phyloP scores from a whole-genome alignment of 1,140 invertebrate species.

The Steinernema feltiae region DNA sequence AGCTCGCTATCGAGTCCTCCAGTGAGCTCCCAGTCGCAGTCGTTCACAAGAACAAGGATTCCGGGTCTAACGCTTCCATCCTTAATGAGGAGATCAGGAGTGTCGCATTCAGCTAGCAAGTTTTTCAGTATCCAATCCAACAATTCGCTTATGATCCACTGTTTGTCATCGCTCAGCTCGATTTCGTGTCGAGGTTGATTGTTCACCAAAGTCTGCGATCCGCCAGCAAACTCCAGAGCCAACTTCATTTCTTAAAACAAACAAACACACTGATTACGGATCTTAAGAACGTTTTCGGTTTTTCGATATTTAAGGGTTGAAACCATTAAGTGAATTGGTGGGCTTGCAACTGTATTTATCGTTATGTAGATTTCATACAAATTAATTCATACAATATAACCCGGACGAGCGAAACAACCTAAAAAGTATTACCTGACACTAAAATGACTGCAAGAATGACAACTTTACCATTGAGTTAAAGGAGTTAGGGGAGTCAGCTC shows the following conservation, averaged over 20 bases:
- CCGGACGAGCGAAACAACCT: neutral
- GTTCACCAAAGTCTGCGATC: slow-evolving; percentile 10
- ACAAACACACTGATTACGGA: neutral
- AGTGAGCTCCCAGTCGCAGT: slow-evolving; percentile 61
- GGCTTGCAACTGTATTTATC: neutral
- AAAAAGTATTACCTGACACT: neutral
- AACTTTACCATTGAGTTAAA: neutral
- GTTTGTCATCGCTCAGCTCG: slow-evolving; percentile 13
- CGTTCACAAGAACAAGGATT: slow-evolving; percentile 62
- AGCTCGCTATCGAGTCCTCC: slow-evolving; percentile 58
- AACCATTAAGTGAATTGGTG: neutral
- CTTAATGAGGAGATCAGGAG: slow-evolving; percentile 59
- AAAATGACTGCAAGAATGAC: neutral
- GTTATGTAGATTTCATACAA: neutral
- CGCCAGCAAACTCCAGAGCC: slow-evolving; percentile 15
- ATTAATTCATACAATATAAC: neutral
- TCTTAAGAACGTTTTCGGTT: neutral
- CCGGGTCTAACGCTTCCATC: slow-evolving; percentile 60
- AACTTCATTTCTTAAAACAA: neutral
- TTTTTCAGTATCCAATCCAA: slow-evolving; percentile 59
- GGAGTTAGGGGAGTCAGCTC: neutral
- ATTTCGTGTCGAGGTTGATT: slow-evolving; percentile 23
- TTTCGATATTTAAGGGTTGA: neutral
- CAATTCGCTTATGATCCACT: slow-evolving; percentile 54
- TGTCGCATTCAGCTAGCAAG: slow-evolving; percentile 55